These are phyloP conservation scores for Argya squamiceps DNA, from an alignment of 2,797 vertebrate species.

Conservation along the genomic window DNA sequence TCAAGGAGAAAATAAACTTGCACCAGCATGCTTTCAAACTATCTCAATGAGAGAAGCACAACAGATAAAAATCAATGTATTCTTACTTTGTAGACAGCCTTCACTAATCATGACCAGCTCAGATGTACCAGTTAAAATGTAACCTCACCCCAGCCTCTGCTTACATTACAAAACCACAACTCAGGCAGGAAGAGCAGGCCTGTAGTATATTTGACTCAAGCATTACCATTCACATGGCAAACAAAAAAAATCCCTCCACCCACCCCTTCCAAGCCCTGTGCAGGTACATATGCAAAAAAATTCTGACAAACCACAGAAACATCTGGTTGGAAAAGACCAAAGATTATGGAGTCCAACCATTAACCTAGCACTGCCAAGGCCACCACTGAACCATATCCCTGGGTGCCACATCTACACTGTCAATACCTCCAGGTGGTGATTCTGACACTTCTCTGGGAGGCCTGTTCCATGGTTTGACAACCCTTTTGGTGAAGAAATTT, in stretches of 20 bases:
- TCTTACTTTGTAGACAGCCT: not conserved
- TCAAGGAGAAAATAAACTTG: not conserved
- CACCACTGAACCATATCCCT: not conserved
- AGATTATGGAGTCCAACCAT: not conserved
- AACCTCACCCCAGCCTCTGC: not conserved
- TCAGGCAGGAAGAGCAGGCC: not conserved
- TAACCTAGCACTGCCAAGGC: not conserved
- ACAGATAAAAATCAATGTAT: not conserved
- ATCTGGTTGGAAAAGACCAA: not conserved
- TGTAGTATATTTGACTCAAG: not conserved
- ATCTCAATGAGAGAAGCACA: not conserved
- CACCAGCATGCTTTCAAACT: not conserved
- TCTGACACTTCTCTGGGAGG: not conserved
- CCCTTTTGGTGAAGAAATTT: not conserved
- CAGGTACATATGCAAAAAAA: not conserved
- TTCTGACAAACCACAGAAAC: not conserved
- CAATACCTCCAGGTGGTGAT: not conserved
- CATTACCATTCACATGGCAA: not conserved
- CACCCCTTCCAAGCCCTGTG: not conserved
- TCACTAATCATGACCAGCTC: not conserved
- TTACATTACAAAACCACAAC: not conserved
- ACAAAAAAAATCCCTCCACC: not conserved
- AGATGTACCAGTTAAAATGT: not conserved
- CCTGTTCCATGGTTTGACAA: not conserved
- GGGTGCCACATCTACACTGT: rapidly evolving